Base-by-base conservation (phyloP, 23 tunicate genomes). In the Halocynthia aurantium region DNA sequence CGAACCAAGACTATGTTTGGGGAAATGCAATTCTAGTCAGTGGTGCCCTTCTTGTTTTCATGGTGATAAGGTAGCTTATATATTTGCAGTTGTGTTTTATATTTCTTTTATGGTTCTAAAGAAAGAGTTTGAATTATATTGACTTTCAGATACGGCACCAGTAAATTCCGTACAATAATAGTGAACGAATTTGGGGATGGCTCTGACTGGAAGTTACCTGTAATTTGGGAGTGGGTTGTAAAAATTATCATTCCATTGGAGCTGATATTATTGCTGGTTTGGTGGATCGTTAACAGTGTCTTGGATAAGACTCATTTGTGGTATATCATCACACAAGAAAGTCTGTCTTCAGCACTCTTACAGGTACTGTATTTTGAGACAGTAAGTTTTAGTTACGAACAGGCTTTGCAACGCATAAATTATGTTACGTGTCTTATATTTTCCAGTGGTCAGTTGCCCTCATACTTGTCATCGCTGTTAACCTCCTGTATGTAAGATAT, bases 1-100 rank as follows among this genome's bases (percentile, higher is more conserved):
- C 81, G 0, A 90, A 90, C 62, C 96, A 90, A 55, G 96, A 90
- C 70, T 90, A 87, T 84, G 89, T 84, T 57, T 90, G 96, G 96
- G 96, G 96, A 8, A 84, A 85, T 9, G 96, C 89, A 12, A 84
- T 84, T 51, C 80, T 90, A 50, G 51, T 90, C 61, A 84, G 96
- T 80, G 96, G 96, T 6, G 85, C 88, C 15, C 57, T 84, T 80
- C 67, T 87, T 57, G 64, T 87, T 52, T 87, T 77, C 65, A 68
- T 87, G 52, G 79, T 87, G 62, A 74, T 74, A n/a, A 54, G 78
- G 78, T 74, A 55, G 56, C 21, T 2, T 15, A 18, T 60, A 18
- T 60, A 60, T 60, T 60, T 18, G 64, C 64, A 60, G n/a, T 60
- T 60, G 64, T 60, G 64, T 60, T 60, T 60, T 15, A 4, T 60